Base-by-base conservation (phyloP, 1,140 invertebrate genomes). In the Limonius californicus region DNA sequence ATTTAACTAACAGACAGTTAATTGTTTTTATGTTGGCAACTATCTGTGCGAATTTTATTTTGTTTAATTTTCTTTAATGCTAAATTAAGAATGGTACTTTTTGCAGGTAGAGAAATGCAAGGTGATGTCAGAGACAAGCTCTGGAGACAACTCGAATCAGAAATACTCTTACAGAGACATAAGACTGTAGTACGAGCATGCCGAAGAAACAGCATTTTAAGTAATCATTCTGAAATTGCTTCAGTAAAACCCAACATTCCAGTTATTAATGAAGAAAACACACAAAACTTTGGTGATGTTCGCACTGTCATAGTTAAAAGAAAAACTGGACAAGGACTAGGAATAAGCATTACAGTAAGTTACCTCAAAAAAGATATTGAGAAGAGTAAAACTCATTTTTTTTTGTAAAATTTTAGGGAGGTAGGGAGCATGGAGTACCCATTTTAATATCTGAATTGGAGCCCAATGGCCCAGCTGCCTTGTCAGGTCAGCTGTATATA, bases 361-460 rank as follows among this genome's bases (percentile, higher is more conserved):
- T n/a, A n/a, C n/a, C n/a, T n/a, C n/a, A n/a, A n/a, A n/a, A n/a
- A n/a, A n/a, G n/a, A n/a, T n/a, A n/a, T n/a, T n/a, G n/a, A n/a
- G n/a, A n/a, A n/a, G n/a, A n/a, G n/a, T n/a, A n/a, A n/a, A n/a
- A n/a, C n/a, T n/a, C n/a, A n/a, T n/a, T n/a, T n/a, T n/a, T n/a
- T n/a, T n/a, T n/a, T n/a, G n/a, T n/a, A n/a, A n/a, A n/a, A n/a
- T n/a, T 61, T 64, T 68, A 91, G 89, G 90, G 90, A 59, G 91
- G 90, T 8, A 83, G 87, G 64, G 91, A 94, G 72, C 90, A 94
- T 78, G 90, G 90, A 23, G 88, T 94, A 27, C 91, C 91, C 0
- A 90, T 94, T 61, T 75, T 94, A n/a, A 89, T 94, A 66, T 92
- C 90, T 16, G 90, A 93, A 77, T 81, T 94, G 70, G 89, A 93